A percentile compares a stretch with the other conserved stretches of the same genome.
Conservation (phyloP, 2,113 vertebrate genomes). For the Eulemur rufifrons region DNA sequence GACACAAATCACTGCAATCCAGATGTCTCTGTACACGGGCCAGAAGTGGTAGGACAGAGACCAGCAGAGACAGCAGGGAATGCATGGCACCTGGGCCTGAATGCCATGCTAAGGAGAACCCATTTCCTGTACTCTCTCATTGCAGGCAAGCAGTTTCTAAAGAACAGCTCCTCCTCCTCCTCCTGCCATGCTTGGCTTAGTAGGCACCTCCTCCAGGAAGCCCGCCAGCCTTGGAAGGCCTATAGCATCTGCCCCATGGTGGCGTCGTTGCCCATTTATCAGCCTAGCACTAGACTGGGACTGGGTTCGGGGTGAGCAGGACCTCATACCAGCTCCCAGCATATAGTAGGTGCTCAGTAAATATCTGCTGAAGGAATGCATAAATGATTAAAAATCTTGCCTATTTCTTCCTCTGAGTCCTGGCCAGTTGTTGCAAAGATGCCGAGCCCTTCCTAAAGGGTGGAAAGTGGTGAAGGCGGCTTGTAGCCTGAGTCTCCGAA, state of each 20-base stretch:
- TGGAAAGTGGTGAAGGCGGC: neutral
- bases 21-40: neutral
- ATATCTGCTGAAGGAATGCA: neutral
- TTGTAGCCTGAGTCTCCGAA: neutral
- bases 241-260: neutral
- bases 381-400: neutral
- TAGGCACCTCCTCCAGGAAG: constrained; percentile 6
- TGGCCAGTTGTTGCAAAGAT: neutral
- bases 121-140: neutral
- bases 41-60: neutral
- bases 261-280: neutral
- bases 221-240: neutral
- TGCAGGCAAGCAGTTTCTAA: neutral
- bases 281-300: neutral
- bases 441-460: neutral
- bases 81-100: neutral
- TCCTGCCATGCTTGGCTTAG: neutral
- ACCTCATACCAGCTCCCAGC: neutral
- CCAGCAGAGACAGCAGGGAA: neutral
- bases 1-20: neutral
- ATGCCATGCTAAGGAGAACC: neutral
- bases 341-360: neutral
- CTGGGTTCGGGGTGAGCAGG: neutral
- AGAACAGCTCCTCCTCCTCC: neutral
- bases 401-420: neutral